Evolutionary conservation across 2,113 vertebrate genomes (phyloP).

Genomic region (Misgurnus anguillicaudatus): DNA sequence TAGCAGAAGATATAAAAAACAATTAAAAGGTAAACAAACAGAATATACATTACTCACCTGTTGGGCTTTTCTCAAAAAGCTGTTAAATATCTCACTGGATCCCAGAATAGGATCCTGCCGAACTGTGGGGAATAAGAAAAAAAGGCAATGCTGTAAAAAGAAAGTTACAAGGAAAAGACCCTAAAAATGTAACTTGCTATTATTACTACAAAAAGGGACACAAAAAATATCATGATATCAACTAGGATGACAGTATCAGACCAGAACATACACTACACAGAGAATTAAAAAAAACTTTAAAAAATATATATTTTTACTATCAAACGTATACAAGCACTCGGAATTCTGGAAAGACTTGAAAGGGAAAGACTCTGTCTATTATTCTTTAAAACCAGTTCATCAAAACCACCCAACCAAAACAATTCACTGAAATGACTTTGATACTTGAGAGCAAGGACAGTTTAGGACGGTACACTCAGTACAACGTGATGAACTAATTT

Average conservation of each 20-base stretch:
- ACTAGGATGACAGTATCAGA: too few species aligned
- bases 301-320: too few species aligned
- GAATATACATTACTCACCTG: constrained; percentile 76
- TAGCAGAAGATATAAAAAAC: not conserved
- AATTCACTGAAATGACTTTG: not conserved
- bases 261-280: too few species aligned
- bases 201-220: not conserved
- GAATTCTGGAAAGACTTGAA: too few species aligned
- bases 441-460: not conserved
- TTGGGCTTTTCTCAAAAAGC: constrained; percentile 94
- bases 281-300: too few species aligned
- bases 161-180: not conserved
- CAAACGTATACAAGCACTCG: too few species aligned
- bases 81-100: constrained; percentile 92
- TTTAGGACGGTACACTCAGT: too few species aligned
- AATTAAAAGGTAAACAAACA: not conserved
- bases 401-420: not conserved
- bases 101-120: constrained; percentile 92
- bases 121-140: constrained; percentile 71
- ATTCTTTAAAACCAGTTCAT: not conserved
- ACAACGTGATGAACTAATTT: too few species aligned
- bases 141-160: not conserved
- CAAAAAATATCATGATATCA: too few species aligned
- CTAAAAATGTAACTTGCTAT: not conserved
- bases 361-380: too few species aligned